These are phyloP conservation scores for Brachycybe producta DNA, from an alignment of 2,888 invertebrate genomes.

Conservation along the genomic window DNA sequence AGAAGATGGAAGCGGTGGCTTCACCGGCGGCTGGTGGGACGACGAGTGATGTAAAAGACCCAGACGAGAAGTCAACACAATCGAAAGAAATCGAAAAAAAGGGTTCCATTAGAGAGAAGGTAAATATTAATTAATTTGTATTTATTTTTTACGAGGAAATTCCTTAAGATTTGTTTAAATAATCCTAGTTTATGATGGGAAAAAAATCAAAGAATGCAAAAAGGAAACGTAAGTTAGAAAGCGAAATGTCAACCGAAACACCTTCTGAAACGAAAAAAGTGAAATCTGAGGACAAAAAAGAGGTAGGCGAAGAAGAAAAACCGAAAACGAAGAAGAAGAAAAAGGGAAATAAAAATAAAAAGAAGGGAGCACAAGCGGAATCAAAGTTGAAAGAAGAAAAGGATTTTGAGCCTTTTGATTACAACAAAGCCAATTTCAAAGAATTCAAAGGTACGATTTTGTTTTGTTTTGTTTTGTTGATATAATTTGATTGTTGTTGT, in stretches of 20 bases:
- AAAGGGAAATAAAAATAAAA: neutral
- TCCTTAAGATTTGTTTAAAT: no score
- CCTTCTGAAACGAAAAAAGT: no score
- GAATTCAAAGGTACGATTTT: neutral
- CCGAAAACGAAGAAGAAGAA: slow-evolving; percentile 1
- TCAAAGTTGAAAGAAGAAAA: neutral
- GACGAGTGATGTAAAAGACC: no score
- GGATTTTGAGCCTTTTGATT: slow-evolving; percentile 12
- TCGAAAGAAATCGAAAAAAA: neutral
- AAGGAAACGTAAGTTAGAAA: no score
- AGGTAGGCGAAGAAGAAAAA: neutral
- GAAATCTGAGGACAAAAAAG: no score
- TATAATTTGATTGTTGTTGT: neutral
- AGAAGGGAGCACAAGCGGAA: neutral
- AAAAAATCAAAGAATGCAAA: no score
- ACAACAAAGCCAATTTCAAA: slow-evolving; percentile 1
- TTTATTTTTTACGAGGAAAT: no score
- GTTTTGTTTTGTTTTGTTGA: neutral
- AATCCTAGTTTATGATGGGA: no score
- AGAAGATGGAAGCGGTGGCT: neutral
- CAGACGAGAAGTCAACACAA: no score
- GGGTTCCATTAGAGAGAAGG: neutral
- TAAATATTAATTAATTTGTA: neutral
- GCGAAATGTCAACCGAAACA: no score
- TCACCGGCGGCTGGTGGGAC: no score